Percentiles rank a stretch among this genome's conserved stretches.
Conservation (phyloP, 2,888 invertebrate species). For the Pollenia angustigena region DNA sequence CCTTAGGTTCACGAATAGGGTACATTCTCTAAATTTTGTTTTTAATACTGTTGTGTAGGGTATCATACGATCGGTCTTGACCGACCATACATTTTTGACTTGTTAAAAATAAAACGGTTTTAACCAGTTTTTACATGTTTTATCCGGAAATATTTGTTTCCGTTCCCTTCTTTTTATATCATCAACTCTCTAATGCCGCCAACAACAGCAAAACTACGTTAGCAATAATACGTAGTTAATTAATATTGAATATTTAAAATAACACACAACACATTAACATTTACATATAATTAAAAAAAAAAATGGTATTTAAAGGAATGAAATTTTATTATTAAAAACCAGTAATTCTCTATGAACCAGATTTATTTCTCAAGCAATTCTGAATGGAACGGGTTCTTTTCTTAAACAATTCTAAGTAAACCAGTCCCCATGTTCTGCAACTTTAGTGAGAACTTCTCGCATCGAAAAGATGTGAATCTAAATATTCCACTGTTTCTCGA, state of each 20-base stretch:
- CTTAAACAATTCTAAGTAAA: too few species aligned
- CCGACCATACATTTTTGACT: background rate
- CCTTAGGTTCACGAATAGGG: too few species aligned
- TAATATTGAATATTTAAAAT: conserved; percentile 28
- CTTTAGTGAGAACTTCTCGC: too few species aligned
- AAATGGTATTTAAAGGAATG: conserved; percentile 8
- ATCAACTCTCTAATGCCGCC: background rate
- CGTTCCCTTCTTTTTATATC: background rate
- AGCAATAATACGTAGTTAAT: conserved; percentile 26
- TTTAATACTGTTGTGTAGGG: too few species aligned
- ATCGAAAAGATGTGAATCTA: too few species aligned
- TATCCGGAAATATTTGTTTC: conserved; percentile 37
- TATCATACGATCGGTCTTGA: too few species aligned
- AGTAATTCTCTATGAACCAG: too few species aligned
- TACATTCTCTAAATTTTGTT: too few species aligned
- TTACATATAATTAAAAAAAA: background rate
- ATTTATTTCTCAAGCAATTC: too few species aligned
- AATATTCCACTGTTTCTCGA: too few species aligned
- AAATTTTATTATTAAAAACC: background rate
- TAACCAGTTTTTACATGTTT: conserved; percentile 65
- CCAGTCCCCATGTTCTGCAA: too few species aligned
- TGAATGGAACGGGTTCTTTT: too few species aligned
- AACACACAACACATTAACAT: conserved; percentile 13
- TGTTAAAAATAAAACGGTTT: conserved; percentile 32
- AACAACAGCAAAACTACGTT: conserved; percentile 2